phyloP scores from a whole-genome alignment of 1,140 invertebrate genomes.

The Leptopilina boulardi region DNA sequence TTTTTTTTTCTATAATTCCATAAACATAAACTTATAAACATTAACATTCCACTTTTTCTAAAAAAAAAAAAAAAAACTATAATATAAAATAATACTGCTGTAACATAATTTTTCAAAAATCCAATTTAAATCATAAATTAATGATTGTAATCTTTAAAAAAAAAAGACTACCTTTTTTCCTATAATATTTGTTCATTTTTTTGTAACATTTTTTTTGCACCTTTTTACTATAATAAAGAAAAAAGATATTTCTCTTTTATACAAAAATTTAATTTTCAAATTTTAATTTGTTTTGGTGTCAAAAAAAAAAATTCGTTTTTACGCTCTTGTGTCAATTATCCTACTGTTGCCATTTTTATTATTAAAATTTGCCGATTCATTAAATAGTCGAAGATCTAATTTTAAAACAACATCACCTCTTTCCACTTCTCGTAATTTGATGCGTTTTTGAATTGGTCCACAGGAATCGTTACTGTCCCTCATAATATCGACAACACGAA shows the following conservation, averaged over 20 bases:
- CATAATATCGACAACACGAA: slow-evolving; percentile 83
- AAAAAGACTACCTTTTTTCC: too few species aligned
- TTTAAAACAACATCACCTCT: slow-evolving; percentile 85
- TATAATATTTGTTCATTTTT: too few species aligned
- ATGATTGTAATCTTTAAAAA: too few species aligned
- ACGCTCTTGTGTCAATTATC: neutral
- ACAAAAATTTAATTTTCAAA: too few species aligned
- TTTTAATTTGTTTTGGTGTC: too few species aligned
- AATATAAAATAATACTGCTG: slow-evolving; percentile 18
- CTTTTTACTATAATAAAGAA: too few species aligned
- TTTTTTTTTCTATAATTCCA: neutral
- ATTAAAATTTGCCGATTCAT: slow-evolving; percentile 40
- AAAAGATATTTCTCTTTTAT: too few species aligned
- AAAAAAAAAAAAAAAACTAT: too few species aligned
- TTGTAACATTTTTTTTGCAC: too few species aligned
- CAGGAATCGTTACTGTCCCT: slow-evolving; percentile 79
- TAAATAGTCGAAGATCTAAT: slow-evolving; percentile 85
- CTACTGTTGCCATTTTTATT: slow-evolving; percentile 29
- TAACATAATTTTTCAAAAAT: neutral
- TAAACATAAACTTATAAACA: neutral
- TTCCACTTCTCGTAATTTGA: slow-evolving; percentile 84
- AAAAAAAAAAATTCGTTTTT: neutral
- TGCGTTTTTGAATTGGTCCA: slow-evolving; percentile 83
- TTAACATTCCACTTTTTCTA: neutral
- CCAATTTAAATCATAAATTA: too few species aligned